These are phyloP conservation scores for Euglossa dilemma DNA, from an alignment of 1,140 invertebrate genomes.

Conservation along the genomic window DNA sequence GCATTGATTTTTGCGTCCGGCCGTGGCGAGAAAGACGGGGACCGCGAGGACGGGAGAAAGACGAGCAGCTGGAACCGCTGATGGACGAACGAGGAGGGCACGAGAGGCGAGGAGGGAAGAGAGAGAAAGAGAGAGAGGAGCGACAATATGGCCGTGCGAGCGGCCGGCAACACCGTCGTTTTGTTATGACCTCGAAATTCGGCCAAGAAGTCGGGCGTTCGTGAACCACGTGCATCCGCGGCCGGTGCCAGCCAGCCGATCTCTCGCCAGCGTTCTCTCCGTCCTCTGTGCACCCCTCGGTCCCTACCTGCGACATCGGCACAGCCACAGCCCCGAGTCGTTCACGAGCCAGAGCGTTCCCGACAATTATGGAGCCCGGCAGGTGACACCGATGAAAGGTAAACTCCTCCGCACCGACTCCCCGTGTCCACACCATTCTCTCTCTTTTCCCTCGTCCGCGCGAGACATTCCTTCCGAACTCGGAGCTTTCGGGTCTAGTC, in stretches of 20 bases:
- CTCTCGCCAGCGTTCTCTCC: not conserved
- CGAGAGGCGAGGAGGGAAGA: not conserved
- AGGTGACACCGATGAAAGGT: slow-evolving; percentile 77
- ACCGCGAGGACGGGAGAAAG: slow-evolving; percentile 42
- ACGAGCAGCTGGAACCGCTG: slow-evolving; percentile 10
- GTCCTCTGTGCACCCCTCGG: not conserved
- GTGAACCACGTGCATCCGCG: slow-evolving; percentile 60
- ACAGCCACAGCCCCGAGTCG: slow-evolving; percentile 2
- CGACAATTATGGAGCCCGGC: slow-evolving; percentile 71
- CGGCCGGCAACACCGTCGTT: slow-evolving; percentile 59
- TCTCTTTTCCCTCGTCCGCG: too few species aligned
- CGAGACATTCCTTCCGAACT: not conserved
- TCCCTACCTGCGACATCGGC: not conserved
- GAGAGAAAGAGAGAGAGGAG: slow-evolving; percentile 20
- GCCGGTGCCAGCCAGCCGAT: not conserved
- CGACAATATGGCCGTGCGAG: slow-evolving; percentile 62
- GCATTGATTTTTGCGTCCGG: slow-evolving; percentile 53
- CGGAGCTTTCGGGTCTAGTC: not conserved
- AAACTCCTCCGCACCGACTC: slow-evolving; percentile 23
- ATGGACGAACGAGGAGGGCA: slow-evolving; percentile 37
- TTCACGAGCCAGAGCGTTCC: slow-evolving; percentile 20
- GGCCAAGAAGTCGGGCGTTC: slow-evolving; percentile 10
- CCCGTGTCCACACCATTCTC: too few species aligned
- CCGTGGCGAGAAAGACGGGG: slow-evolving; percentile 24
- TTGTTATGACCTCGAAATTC: slow-evolving; percentile 65